Evolutionary conservation across 2,888 invertebrate species (phyloP).

Genomic region (Caenorhabditis sp.): DNA sequence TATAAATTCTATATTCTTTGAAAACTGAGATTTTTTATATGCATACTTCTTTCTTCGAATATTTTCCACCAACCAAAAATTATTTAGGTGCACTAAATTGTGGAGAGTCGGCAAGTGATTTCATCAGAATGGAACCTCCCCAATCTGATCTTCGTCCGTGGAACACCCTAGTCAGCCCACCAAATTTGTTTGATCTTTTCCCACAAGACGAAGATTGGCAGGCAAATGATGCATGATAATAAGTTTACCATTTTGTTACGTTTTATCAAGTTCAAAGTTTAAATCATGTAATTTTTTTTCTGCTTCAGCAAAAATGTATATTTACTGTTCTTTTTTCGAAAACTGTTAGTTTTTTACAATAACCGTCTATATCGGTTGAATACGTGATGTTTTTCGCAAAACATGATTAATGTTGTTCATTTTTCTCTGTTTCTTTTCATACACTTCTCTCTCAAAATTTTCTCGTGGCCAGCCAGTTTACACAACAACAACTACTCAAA

Average conservation of each 20-base stretch:
- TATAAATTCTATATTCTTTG: no score
- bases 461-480: not conserved
- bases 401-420: not conserved
- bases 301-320: slow-evolving; percentile 7
- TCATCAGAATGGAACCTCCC: not conserved
- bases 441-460: not conserved
- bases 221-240: slow-evolving; percentile 2
- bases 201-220: slow-evolving; percentile 4
- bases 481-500: not conserved
- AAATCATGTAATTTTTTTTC: not conserved
- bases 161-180: not conserved
- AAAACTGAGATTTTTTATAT: no score
- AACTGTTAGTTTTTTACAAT: not conserved
- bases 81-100: not conserved
- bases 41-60: no score
- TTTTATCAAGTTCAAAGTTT: slow-evolving; percentile 9
- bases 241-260: slow-evolving; percentile 2
- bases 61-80: no score
- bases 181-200: slow-evolving; percentile 8
- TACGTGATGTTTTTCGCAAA: not conserved
- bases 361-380: not conserved
- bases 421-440: not conserved
- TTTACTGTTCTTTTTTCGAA: not conserved
- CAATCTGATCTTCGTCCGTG: not conserved
- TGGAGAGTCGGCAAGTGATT: not conserved